Conservation (phyloP, 2,888 invertebrate genomes). For the Rotaria sp. region DNA sequence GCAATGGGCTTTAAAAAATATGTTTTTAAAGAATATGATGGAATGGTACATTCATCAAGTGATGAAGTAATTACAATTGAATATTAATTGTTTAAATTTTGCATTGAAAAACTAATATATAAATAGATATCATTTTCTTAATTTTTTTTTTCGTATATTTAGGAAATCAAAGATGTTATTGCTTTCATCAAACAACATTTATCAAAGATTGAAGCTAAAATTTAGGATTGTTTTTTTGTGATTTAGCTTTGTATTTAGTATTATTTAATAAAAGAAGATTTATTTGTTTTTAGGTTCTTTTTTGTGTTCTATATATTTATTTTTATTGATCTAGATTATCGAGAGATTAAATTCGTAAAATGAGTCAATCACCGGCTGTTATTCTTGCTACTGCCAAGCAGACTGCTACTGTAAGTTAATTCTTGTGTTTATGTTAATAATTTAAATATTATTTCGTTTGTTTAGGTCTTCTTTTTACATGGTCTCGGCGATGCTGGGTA, state of each 20-base stretch:
- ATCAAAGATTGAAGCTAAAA: background rate
- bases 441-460: background rate
- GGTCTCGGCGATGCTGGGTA: constrained; percentile 41
- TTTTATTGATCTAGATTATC: background rate
- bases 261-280: background rate
- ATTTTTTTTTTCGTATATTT: background rate
- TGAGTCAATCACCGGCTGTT: constrained; percentile 17
- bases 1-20: constrained; percentile 58
- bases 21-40: constrained; percentile 75
- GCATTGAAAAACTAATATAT: too few relatives aligned
- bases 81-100: too few relatives aligned
- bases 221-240: background rate
- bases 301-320: too few relatives aligned
- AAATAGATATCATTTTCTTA: too few relatives aligned
- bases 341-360: background rate
- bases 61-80: constrained; percentile 61
- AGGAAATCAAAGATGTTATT: background rate
- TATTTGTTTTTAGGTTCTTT: too few relatives aligned
- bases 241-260: background rate
- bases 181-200: background rate
- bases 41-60: constrained; percentile 75
- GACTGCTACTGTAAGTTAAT: constrained; percentile 34
- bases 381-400: constrained; percentile 36
- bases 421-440: background rate
- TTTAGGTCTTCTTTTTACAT: constrained; percentile 40